Evolutionary conservation across 2,113 vertebrate species (phyloP).

Genomic region (Etheostoma cragini): DNA sequence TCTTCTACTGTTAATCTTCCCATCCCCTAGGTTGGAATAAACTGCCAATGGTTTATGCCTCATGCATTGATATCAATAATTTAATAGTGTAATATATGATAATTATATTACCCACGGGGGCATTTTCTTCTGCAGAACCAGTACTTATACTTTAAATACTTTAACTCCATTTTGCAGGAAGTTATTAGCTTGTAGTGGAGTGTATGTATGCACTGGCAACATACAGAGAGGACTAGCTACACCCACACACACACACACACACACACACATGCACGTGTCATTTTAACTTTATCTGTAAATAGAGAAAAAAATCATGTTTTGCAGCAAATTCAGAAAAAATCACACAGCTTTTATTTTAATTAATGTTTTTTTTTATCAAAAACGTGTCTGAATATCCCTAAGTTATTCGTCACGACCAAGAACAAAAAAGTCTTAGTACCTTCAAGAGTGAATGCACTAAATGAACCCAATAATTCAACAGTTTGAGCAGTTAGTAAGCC

Average conservation of each 20-base stretch:
- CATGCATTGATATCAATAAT: background rate
- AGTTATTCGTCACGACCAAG: slow-evolving; percentile 47
- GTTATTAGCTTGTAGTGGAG: too few species aligned
- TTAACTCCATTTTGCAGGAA: background rate
- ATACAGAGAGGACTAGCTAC: background rate
- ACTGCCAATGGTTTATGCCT: background rate
- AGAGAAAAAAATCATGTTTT: background rate
- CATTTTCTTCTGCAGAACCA: too few species aligned
- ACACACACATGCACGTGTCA: background rate
- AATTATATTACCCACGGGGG: too few species aligned
- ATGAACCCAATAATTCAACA: slow-evolving; percentile 37
- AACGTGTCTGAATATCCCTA: slow-evolving; percentile 5
- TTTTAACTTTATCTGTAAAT: slow-evolving; percentile 3
- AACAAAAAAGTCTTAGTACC: slow-evolving; percentile 20
- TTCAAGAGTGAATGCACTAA: slow-evolving; percentile 23
- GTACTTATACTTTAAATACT: background rate
- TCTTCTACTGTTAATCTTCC: too few species aligned
- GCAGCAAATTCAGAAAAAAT: background rate
- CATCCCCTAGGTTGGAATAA: background rate
- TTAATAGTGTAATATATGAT: too few species aligned
- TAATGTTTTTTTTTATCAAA: too few species aligned
- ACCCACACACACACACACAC: slow-evolving; percentile 13
- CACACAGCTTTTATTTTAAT: slow-evolving; percentile 27
- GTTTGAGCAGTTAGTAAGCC: slow-evolving; percentile 43
- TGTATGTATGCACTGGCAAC: background rate